Base-by-base conservation (phyloP, 2,113 vertebrate species). In the Verasper variegatus region DNA sequence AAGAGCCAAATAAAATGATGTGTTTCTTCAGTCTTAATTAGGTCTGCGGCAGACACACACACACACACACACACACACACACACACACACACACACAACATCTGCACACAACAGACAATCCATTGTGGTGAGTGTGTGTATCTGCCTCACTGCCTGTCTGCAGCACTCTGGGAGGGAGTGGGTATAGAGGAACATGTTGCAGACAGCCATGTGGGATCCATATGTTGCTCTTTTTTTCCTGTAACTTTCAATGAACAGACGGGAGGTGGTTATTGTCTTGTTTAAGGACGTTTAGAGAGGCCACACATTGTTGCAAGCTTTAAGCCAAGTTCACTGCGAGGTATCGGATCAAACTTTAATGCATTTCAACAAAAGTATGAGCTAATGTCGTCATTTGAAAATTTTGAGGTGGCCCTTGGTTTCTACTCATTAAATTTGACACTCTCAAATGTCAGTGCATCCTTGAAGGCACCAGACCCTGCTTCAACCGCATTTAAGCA, bases 21-120 rank as follows among this genome's bases (percentile, higher is more conserved):
- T 80, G 81, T 88, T 91, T 89, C 89, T 91, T 78, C 78, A 77
- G 81, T 84, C 72, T 91, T 90, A 90, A 92, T 91, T 87, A 86
- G 85, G 76, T 67, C 86, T 86, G 35, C 4, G 74, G 83, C 63
- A 63, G 86, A 42, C 40, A 42, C 40, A 42, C 40, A 40, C 11
- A 40, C 37, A 40, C 37, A 31, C 27, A 31, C 27, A 31, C 5
- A 31, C 11, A 42, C 11, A 13, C 37, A 3, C 40, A 13, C 40
- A 13, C 40, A 13, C 40, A 13, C 40, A 42, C 40, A 90, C 69
- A 35, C 71, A 73, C 21, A 70, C 63, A 84, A 87, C 93, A 90
- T 92, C 91, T 92, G 92, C 82, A 84, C 87, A 76, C 77, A 86
- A 86, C 31, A 82, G 80, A 80, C 61, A 74, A 74, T 82, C 66